Evolutionary conservation across 2,888 invertebrate genomes (phyloP), one percentile per base, ranked within the genome.

Genomic region (Ormyrus labotus): DNA sequence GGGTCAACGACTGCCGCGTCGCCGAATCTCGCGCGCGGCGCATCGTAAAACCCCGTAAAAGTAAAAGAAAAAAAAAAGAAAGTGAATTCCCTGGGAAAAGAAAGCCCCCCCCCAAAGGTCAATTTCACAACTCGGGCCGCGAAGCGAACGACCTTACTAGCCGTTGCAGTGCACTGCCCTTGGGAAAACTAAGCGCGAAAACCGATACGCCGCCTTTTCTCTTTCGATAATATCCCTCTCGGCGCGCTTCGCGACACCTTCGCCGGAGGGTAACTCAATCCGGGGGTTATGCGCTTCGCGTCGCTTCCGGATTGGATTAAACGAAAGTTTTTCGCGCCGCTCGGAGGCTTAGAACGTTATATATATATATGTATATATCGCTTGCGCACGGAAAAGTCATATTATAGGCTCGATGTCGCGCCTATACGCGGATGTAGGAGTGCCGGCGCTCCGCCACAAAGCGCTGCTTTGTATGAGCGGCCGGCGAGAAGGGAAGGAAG

Each of bases 261-360:
- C 19, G 64, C 68, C 61, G 34, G 45, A 74, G 74, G 63, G 74
- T 79, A 79, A 79, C 64, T 74, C 74, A 74, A 79, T 69, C 9
- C 13, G 6, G 47, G 11, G 13, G 10, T 3, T 19, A 11, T 57
- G 57, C 13, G 0, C 48, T n/a, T 13, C n/a, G 71, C 11, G 63
- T 48, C 64, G 53, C 74, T 79, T 79, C 79, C 79, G 79, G 73
- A 63, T 79, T 34, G 79, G 79, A 78, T 78, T 73, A 79, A 19
- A 60, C 70, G 50, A 64, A 65, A 57, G 68, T 60, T 9, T 9
- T 6, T 45, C 45, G 55, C n/a, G 53, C 34, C 45, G 11, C 55
- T 53, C 55, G 34, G 45, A 10, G 34, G 34, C 53, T 68, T 68
- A 55, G 68, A 19, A 2, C 19, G 19, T 19, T 19, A 19, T 19